phyloP scores from a whole-genome alignment of 1,140 invertebrate genomes.

The Zaprionus nigranus region DNA sequence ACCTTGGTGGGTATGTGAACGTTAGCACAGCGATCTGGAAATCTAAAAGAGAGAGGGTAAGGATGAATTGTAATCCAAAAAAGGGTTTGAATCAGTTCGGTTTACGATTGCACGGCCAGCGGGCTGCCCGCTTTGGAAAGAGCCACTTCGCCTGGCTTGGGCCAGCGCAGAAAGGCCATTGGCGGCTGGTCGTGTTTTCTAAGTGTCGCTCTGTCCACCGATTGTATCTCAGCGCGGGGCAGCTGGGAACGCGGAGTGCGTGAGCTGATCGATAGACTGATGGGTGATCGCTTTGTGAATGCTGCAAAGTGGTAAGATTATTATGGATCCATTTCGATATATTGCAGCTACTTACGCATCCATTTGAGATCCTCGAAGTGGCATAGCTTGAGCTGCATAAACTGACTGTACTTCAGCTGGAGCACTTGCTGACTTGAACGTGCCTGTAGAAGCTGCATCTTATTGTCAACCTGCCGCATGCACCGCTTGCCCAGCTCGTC shows the following conservation, averaged over 20 bases:
- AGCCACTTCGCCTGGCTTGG: constrained; percentile 86
- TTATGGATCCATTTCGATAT: no score
- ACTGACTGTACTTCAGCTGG: constrained; percentile 51
- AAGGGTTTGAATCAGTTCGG: background rate
- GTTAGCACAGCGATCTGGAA: constrained; percentile 84
- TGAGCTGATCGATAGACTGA: constrained; percentile 30
- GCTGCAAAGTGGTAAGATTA: background rate
- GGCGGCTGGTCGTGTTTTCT: constrained; percentile 71
- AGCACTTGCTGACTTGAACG: constrained; percentile 43
- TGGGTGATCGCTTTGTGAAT: background rate
- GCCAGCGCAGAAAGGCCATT: constrained; percentile 85
- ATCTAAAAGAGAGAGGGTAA: constrained; percentile 14
- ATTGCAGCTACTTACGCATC: constrained; percentile 6
- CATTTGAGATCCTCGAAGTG: constrained; percentile 33
- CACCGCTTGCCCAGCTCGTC: constrained; percentile 41
- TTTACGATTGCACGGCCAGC: constrained; percentile 84
- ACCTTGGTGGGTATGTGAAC: constrained; percentile 86
- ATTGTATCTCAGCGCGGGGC: constrained; percentile 13
- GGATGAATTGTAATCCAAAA: background rate
- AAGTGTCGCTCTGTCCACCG: constrained; percentile 28
- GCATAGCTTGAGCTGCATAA: constrained; percentile 23
- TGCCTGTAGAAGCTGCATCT: constrained; percentile 40
- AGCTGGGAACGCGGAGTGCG: constrained; percentile 4
- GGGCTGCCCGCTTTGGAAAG: constrained; percentile 87
- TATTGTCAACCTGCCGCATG: constrained; percentile 44